Base-by-base conservation (phyloP, 2,797 vertebrate species). In the Staurois parvus region DNA sequence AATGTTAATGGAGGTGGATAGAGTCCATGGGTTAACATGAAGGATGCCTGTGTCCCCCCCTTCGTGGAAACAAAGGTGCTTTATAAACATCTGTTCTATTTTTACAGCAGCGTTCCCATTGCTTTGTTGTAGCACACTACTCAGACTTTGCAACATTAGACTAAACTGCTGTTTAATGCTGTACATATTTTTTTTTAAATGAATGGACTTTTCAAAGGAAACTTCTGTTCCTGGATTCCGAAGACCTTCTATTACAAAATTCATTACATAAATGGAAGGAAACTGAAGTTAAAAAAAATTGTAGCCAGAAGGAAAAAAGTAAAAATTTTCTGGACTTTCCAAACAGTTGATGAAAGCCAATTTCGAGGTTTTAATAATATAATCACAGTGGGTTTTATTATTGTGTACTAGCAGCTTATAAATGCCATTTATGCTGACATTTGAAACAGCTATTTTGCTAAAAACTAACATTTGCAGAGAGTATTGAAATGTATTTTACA, bases 71-170 rank as follows among this genome's bases (percentile, higher is more conserved):
- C 75, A 64, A 84, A 83, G 76, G 69, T 67, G 42, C 72, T 79
- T 48, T 74, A 75, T 68, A 28, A 64, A 79, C 84, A 89, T 89
- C 87, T 88, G 87, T 84, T 88, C 87, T 83, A 62, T 68, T 87
- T 88, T 81, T 83, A 40, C 52, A 72, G 72, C 68, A 64, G 48
- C 28, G 10, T 62, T 69, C 28, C n/a, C 19, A 34, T 86, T 80
- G 87, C 70, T 74, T 82, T 81, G 28, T 85, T 88, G 76, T 62
- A 79, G 52, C 66, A 26, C 12, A 17, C 48, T 26, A 37, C 19
- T 64, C 82, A 37, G 30, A 79, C n/a, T 32, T 79, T 76, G 40
- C 45, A 77, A 64, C 78, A 75, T 15, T 26, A 80, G 34, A 68
- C 56, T 12, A 72, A 59, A 80, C 34, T 66, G 30, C 37, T 4